These are phyloP conservation scores for Callipepla californica DNA, from an alignment of 2,113 vertebrate species.

Conservation along the genomic window DNA sequence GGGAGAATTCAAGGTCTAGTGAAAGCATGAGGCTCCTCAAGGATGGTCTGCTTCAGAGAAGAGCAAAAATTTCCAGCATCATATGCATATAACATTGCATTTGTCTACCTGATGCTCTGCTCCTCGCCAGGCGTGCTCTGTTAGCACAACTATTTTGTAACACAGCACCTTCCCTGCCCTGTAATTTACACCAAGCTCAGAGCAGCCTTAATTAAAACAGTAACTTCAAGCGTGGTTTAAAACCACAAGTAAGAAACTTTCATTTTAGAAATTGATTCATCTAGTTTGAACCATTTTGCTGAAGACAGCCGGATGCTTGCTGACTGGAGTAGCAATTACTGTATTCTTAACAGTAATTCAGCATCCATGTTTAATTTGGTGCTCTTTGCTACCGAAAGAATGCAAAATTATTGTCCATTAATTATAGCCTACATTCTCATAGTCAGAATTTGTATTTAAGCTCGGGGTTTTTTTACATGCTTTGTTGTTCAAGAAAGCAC, in stretches of 20 bases:
- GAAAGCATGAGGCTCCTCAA: too few species aligned
- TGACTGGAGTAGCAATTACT: background rate
- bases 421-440: background rate
- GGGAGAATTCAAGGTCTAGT: too few species aligned
- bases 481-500: background rate
- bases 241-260: constrained; percentile 19
- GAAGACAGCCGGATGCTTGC: background rate
- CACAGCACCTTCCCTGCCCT: background rate
- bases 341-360: background rate
- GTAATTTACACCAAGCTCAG: background rate
- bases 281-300: background rate
- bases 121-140: background rate
- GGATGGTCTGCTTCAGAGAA: background rate
- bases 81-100: background rate
- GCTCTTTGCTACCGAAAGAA: background rate
- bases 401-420: background rate
- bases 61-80: background rate
- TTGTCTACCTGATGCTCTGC: background rate
- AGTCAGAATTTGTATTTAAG: background rate
- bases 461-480: background rate
- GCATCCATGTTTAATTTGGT: background rate
- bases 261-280: background rate
- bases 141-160: background rate
- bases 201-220: background rate
- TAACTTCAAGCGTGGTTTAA: background rate